Conservation (phyloP, 1,140 invertebrate species). For the Cyclina sinensis region DNA sequence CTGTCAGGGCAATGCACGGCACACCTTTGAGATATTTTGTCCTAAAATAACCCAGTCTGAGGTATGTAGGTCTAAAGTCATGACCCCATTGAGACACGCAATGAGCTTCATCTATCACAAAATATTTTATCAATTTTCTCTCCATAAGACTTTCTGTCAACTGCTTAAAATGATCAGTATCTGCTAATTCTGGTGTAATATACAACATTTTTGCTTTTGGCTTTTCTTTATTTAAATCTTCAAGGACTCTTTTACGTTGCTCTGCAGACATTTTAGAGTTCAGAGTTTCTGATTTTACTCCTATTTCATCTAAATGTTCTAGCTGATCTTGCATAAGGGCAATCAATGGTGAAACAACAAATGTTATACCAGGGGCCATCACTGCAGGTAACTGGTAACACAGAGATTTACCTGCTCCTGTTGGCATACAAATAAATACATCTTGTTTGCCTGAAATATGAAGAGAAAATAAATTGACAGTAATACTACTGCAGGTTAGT, state of each 20-base stretch:
- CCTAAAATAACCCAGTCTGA: conserved; percentile 93
- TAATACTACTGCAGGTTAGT: no score
- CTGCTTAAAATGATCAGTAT: conserved; percentile 91
- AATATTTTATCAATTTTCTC: conserved; percentile 88
- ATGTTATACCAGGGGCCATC: conserved; percentile 88
- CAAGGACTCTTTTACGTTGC: conserved; percentile 91
- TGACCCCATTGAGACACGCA: conserved; percentile 99
- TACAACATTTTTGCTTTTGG: conserved; percentile 94
- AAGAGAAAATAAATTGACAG: not conserved
- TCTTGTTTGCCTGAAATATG: conserved; percentile 88
- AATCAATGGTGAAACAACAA: conserved; percentile 91
- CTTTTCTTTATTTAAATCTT: conserved; percentile 79
- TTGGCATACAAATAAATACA: conserved; percentile 92
- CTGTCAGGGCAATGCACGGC: conserved; percentile 93
- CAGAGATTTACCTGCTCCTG: conserved; percentile 91
- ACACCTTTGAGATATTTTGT: conserved; percentile 90
- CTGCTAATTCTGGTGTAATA: conserved; percentile 96
- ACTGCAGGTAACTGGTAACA: conserved; percentile 92
- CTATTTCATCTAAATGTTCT: conserved; percentile 87
- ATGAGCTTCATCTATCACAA: conserved; percentile 98
- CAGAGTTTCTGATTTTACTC: conserved; percentile 93
- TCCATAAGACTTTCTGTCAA: conserved; percentile 86
- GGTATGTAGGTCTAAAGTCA: conserved; percentile 98
- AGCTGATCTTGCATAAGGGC: conserved; percentile 91
- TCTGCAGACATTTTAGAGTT: conserved; percentile 94